These are phyloP conservation scores for Drosophila sucinea DNA, from an alignment of 1,140 invertebrate species.

Conservation along the genomic window DNA sequence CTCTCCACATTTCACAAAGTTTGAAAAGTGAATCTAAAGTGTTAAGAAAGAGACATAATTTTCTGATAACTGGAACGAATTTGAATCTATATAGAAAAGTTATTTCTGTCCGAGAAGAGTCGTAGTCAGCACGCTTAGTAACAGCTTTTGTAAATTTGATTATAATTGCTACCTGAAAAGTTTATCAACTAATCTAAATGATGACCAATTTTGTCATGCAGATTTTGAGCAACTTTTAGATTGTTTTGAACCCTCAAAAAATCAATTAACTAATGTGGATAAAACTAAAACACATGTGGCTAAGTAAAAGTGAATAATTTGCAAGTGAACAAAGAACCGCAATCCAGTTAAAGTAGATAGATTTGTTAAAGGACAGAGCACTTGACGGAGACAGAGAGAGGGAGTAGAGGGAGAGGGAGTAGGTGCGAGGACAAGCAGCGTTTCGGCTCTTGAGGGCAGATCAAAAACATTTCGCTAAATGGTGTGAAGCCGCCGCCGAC, in stretches of 20 bases:
- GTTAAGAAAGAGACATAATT: too few species aligned
- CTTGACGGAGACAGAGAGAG: not conserved
- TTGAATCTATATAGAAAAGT: too few species aligned
- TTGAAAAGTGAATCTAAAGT: too few species aligned
- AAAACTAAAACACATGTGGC: conserved; percentile 45
- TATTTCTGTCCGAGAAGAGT: too few species aligned
- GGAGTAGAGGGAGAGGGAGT: conserved; percentile 20
- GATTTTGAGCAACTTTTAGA: conserved; percentile 6
- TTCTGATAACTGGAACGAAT: too few species aligned
- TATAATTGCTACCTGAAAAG: not conserved
- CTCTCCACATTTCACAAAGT: too few species aligned
- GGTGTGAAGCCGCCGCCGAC: conserved; percentile 46
- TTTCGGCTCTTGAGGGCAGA: conserved; percentile 46
- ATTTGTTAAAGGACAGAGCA: not conserved
- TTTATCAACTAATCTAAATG: not conserved
- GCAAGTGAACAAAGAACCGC: conserved; percentile 24
- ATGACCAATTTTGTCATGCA: not conserved
- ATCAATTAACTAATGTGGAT: conserved; percentile 40
- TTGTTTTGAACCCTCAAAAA: conserved; percentile 36
- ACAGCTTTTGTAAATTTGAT: not conserved
- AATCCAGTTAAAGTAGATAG: conserved; percentile 10
- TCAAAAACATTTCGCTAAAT: conserved; percentile 55
- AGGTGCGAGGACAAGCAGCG: conserved; percentile 37
- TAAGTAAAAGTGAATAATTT: conserved; percentile 47
- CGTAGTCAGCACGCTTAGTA: not conserved